These are phyloP conservation scores for Glyptemys insculpta DNA, from an alignment of 2,797 vertebrate species.

Conservation along the genomic window DNA sequence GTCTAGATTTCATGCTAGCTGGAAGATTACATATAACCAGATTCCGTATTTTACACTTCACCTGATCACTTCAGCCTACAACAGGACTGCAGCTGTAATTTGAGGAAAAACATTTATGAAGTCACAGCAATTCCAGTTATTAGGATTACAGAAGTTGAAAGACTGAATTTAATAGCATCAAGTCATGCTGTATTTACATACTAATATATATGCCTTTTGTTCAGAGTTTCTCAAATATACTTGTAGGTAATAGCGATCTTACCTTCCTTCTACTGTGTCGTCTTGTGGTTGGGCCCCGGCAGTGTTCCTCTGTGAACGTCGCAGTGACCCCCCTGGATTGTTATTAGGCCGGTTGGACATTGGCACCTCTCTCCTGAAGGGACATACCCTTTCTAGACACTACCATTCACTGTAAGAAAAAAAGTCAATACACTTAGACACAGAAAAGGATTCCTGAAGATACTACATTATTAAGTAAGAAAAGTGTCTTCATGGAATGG, in stretches of 20 bases:
- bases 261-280: constrained; percentile 97
- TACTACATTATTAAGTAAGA: neutral
- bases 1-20: neutral
- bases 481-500: neutral
- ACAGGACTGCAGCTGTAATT: neutral
- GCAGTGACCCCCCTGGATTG: constrained; percentile 99
- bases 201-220: neutral
- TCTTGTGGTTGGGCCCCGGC: constrained; percentile 99
- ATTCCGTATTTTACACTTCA: neutral
- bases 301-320: constrained; percentile 99
- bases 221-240: neutral
- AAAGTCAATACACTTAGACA: neutral
- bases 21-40: neutral
- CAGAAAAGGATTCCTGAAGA: fast-evolving
- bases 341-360: constrained; percentile 99
- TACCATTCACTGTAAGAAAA: constrained; percentile 96
- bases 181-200: neutral
- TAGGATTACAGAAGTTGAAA: neutral
- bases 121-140: neutral
- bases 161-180: neutral
- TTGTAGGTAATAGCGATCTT: constrained; percentile 54
- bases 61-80: neutral
- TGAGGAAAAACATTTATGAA: neutral
- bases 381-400: constrained; percentile 99
- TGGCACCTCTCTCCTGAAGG: constrained; percentile 99